Conservation (phyloP, 2,888 invertebrate genomes). For the Zeuzera pyrina region DNA sequence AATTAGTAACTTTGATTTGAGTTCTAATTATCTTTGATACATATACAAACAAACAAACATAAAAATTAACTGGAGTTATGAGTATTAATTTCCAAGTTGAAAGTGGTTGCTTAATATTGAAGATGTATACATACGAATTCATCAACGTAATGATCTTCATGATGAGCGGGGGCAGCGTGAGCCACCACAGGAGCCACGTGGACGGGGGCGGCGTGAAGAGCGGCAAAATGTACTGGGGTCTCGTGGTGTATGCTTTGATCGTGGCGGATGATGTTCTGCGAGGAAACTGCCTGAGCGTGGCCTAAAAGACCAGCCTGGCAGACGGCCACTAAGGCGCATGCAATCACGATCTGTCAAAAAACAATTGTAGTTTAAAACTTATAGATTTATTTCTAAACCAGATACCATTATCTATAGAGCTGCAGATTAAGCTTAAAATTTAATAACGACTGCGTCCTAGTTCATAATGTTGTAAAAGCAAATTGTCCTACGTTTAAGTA, state of each 20-base stretch:
- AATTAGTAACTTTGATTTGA: too few species aligned
- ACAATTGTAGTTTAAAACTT: too few species aligned
- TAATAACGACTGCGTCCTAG: too few species aligned
- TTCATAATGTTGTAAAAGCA: conserved; percentile 13
- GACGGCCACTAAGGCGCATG: conserved; percentile 46
- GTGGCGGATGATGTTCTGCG: conserved; percentile 61
- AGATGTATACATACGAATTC: conserved; percentile 48
- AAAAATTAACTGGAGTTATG: too few species aligned
- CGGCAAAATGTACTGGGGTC: conserved; percentile 42
- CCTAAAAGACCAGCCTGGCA: conserved; percentile 56
- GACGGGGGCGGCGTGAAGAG: conserved; percentile 24
- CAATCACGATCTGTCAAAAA: conserved; percentile 31
- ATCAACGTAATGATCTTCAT: conserved; percentile 53
- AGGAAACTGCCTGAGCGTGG: conserved; percentile 60
- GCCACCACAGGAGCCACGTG: conserved; percentile 16
- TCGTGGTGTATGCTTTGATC: conserved; percentile 50
- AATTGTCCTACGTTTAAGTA: conserved; percentile 26
- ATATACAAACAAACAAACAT: too few species aligned
- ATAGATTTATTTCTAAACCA: neutral
- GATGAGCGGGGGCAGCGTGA: conserved; percentile 23
- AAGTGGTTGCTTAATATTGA: neutral
- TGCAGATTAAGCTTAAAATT: too few species aligned
- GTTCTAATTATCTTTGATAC: too few species aligned
- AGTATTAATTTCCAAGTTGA: neutral
- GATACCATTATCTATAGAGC: too few species aligned